Base-by-base conservation (phyloP, 2,888 invertebrate genomes). In the Apodemia zela region DNA sequence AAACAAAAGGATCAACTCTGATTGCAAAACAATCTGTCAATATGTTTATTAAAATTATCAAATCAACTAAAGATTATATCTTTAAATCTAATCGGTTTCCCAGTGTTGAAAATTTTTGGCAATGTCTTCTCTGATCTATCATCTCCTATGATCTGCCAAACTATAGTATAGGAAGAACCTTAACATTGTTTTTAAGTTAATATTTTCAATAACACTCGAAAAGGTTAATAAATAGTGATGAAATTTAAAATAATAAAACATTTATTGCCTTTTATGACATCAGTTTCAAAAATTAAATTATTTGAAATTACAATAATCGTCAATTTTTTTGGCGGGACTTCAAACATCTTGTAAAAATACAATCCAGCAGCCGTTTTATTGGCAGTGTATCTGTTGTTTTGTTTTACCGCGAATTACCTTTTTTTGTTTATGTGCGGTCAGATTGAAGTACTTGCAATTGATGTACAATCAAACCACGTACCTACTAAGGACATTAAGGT, bases 281-380 rank as follows among this genome's bases (percentile, higher is more conserved):
- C 13, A 21, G 25, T 21, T 45, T 47, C 6, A 61, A 47, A 57
- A 57, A 57, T 45, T 57, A 69, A 71, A 61, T 62, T 67, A 63
- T 75, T 74, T 70, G 76, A 76, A 71, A 72, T 72, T 72, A 72
- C 73, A 73, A 72, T 68, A 69, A 71, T 71, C 69, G 68, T 59
- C 71, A 72, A 80, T 81, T 70, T 76, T 76, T 78, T 87, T 89
- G 89, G 89, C 89, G 73, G 67, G 71, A 77, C 74, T 79, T 85
- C 86, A 87, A 88, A 82, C 81, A 76, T 79, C 79, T 79, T 72
- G 73, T 83, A 83, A 84, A n/a, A n/a, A n/a, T 84, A 85, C 80
- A 85, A 82, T 81, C 71, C 67, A 74, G 59, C 62, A 62, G 62
- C 58, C 71, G 70, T 70, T 71, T 66, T 66, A 72, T 74, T 75